A percentile compares a stretch with the other conserved stretches of the same genome.
Conservation (phyloP, 2,888 invertebrate genomes). For the Operophtera brumata region DNA sequence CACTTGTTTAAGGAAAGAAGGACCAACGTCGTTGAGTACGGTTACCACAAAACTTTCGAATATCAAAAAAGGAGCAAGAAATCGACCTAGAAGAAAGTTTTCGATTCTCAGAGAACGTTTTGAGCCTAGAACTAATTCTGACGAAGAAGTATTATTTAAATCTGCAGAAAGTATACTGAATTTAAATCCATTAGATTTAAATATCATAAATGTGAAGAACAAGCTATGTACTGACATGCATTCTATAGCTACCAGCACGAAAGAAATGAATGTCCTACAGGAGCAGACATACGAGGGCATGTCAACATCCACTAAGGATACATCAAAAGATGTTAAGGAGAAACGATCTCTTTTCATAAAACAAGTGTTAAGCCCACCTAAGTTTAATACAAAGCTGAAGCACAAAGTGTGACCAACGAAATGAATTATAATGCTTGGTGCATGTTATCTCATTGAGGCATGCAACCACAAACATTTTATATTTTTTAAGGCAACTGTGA, state of each 20-base stretch:
- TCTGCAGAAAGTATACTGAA: conserved; percentile 58
- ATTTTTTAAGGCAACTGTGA: conserved; percentile 21
- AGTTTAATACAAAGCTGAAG: conserved; percentile 73
- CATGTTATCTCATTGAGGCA: neutral
- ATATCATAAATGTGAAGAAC: conserved; percentile 50
- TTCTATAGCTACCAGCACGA: conserved; percentile 8
- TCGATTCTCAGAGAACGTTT: conserved; percentile 81
- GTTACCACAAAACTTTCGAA: conserved; percentile 57
- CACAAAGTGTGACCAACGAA: conserved; percentile 54
- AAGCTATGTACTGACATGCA: conserved; percentile 40
- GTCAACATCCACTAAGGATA: conserved; percentile 24
- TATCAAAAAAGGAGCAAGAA: conserved; percentile 62
- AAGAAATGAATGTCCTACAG: conserved; percentile 17
- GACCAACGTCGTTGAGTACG: conserved; percentile 13
- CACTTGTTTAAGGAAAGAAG: conserved; percentile 70
- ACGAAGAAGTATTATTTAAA: conserved; percentile 71
- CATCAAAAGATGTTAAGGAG: conserved; percentile 69
- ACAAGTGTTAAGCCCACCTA: conserved; percentile 80
- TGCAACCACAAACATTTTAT: neutral
- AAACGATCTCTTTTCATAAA: conserved; percentile 79
- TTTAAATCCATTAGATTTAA: conserved; percentile 47
- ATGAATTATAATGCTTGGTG: neutral
- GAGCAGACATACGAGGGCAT: conserved; percentile 29
- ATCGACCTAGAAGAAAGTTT: conserved; percentile 79
- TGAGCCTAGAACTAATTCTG: conserved; percentile 74